Percentiles rank a stretch among this genome's conserved stretches.
Conservation (phyloP, 2,113 vertebrate genomes). For the Ictalurus furcatus region DNA sequence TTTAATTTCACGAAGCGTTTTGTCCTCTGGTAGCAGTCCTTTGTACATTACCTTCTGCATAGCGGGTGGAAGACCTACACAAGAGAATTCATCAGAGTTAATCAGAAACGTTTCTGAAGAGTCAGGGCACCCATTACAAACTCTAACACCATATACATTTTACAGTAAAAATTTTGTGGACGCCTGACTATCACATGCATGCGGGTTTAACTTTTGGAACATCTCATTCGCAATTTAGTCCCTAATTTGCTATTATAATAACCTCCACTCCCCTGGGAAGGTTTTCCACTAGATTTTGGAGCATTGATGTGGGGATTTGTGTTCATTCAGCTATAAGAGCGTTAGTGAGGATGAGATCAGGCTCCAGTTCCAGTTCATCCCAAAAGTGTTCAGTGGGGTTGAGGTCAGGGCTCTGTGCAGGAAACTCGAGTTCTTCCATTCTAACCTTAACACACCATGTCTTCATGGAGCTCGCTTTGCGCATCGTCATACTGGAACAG, state of each 20-base stretch:
- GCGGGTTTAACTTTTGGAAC: neutral
- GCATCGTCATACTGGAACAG: neutral
- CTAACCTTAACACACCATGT: neutral
- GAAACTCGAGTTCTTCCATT: neutral
- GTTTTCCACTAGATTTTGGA: neutral
- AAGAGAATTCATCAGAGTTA: neutral
- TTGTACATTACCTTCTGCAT: slow-evolving; percentile 99
- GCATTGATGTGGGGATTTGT: neutral
- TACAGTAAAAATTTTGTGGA: neutral
- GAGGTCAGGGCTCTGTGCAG: too few relatives aligned
- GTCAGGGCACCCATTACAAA: neutral
- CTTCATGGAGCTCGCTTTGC: neutral
- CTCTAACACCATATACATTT: neutral
- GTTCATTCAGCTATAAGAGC: too few relatives aligned
- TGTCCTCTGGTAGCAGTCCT: slow-evolving; percentile 94
- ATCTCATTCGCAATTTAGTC: neutral
- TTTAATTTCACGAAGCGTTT: slow-evolving; percentile 95
- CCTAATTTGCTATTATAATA: neutral
- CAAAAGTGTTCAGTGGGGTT: too few relatives aligned
- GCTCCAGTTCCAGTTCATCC: too few relatives aligned
- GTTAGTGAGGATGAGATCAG: too few relatives aligned
- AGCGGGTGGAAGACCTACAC: slow-evolving; percentile 90
- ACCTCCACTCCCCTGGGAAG: neutral
- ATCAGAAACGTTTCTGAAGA: neutral
- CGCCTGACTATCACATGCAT: neutral